Evolutionary conservation across 2,888 invertebrate genomes (phyloP).

Genomic region (Ligdia adustata): DNA sequence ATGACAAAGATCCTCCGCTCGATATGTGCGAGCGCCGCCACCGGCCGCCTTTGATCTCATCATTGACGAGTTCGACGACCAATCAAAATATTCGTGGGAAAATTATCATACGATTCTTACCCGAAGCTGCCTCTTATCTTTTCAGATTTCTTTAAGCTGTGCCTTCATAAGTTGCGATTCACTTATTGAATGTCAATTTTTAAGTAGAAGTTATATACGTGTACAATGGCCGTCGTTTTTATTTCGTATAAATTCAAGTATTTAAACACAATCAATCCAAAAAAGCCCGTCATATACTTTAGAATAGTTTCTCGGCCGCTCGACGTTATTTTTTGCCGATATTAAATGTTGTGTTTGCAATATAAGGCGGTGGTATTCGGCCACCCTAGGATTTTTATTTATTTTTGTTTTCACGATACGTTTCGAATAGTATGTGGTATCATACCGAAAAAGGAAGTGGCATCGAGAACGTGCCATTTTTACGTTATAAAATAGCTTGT

Average conservation of each 20-base stretch:
- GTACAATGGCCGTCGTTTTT: slow-evolving; percentile 34
- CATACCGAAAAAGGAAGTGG: slow-evolving; percentile 72
- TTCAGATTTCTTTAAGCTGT: slow-evolving; percentile 3
- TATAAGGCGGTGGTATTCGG: slow-evolving; percentile 74
- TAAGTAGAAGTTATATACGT: not conserved
- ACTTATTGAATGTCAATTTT: not conserved
- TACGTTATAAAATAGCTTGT: slow-evolving; percentile 64
- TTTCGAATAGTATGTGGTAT: slow-evolving; percentile 61
- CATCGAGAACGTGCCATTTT: slow-evolving; percentile 61
- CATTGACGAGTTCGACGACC: slow-evolving; percentile 71
- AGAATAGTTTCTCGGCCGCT: slow-evolving; percentile 57
- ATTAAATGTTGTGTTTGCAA: slow-evolving; percentile 72
- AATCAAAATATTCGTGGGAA: slow-evolving; percentile 70
- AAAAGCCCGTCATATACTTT: slow-evolving; percentile 46
- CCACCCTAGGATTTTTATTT: slow-evolving; percentile 61
- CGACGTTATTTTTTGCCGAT: slow-evolving; percentile 60
- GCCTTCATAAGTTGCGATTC: slow-evolving; percentile 22
- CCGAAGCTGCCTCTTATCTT: slow-evolving; percentile 1
- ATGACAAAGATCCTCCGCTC: slow-evolving; percentile 74
- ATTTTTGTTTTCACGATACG: slow-evolving; percentile 66
- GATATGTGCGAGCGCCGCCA: slow-evolving; percentile 63
- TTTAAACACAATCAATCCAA: slow-evolving; percentile 40
- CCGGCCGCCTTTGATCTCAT: slow-evolving; percentile 71
- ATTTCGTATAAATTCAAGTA: slow-evolving; percentile 46
- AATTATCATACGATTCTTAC: slow-evolving; percentile 9